Base-by-base conservation (phyloP, 2,888 invertebrate species). In the Callinectes sapidus region DNA sequence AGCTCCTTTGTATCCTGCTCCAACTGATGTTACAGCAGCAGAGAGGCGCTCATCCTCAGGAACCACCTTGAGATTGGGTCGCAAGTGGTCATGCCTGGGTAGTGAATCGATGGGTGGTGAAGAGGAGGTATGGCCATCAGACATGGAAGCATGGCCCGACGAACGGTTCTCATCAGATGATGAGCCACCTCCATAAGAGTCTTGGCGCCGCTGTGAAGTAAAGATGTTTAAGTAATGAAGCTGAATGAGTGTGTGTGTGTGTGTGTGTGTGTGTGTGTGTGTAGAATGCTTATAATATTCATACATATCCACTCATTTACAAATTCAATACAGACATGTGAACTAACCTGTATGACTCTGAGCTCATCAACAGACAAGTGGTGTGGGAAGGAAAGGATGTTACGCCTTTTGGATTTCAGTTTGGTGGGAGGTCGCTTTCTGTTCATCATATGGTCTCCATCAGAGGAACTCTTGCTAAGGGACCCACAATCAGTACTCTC, bases 101-200 rank as follows among this genome's bases (percentile, higher is more conserved):
- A 95, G 92, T 71, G 95, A 94, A 86, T 95, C 96, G 8, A 95
- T 95, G 2, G 95, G 95, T 16, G 95, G 95, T 0, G 95, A 95
- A 16, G 96, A 95, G 94, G 96, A 96, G 39, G 96, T 96, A 3
- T 98, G 98, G 90, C 98, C 98, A 96, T 98, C 98, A n/a, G 98
- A 98, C 98, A 98, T 98, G 95, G 98, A 98, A 13, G 98, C 98
- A 96, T 98, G 98, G 0, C 98, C 98, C 0, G 98, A 98, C n/a
- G 98, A 98, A 66, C 98, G 96, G 96, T 98, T 98, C 96, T 95
- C 95, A 91, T 98, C 98, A 95, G 98, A 98, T 2, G 98, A 98
- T 35, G 98, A 98, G 96, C 98, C 98, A 48, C 96, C 96, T 8
- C 94, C 94, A 90, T 95, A 94, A n/a, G 95, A 95, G 54, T 95